These are phyloP conservation scores for Subacronicta megacephala DNA, from an alignment of 2,888 invertebrate species.

Conservation along the genomic window DNA sequence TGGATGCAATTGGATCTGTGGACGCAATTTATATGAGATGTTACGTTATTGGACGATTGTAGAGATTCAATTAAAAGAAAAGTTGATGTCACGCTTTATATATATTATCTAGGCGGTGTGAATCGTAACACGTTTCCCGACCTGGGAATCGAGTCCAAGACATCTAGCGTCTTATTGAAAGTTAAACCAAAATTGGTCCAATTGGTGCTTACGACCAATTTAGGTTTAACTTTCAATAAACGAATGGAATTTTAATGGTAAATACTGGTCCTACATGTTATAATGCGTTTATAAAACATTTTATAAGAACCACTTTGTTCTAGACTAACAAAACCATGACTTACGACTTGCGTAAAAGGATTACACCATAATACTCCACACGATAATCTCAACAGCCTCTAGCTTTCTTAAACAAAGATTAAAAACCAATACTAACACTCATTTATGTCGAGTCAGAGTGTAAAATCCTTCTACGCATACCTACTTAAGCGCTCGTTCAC, in stretches of 20 bases:
- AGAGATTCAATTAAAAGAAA: conserved; percentile 15
- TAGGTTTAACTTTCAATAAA: no score
- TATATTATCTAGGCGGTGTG: not conserved
- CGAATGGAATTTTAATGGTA: no score
- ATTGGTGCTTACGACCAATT: no score
- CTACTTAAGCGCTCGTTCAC: not conserved
- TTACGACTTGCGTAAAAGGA: no score
- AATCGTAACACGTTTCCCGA: no score
- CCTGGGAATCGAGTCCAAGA: no score
- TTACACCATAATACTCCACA: not conserved
- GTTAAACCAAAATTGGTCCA: no score
- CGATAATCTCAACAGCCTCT: not conserved
- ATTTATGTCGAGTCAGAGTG: conserved; percentile 9
- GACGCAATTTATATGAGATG: conserved; percentile 31
- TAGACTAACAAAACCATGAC: no score
- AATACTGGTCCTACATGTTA: no score
- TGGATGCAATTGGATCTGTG: conserved; percentile 13
- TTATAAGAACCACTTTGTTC: no score
- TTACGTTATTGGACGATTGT: conserved; percentile 9
- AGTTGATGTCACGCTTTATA: conserved; percentile 4
- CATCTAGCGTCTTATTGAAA: no score
- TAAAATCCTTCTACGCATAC: conserved; percentile 9
- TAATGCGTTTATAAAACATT: no score
- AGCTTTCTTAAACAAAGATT: conserved; percentile 19
- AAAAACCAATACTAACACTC: not conserved